These are phyloP conservation scores for Pseudomyrmex gracilis DNA, from an alignment of 1,140 invertebrate species.

Conservation along the genomic window DNA sequence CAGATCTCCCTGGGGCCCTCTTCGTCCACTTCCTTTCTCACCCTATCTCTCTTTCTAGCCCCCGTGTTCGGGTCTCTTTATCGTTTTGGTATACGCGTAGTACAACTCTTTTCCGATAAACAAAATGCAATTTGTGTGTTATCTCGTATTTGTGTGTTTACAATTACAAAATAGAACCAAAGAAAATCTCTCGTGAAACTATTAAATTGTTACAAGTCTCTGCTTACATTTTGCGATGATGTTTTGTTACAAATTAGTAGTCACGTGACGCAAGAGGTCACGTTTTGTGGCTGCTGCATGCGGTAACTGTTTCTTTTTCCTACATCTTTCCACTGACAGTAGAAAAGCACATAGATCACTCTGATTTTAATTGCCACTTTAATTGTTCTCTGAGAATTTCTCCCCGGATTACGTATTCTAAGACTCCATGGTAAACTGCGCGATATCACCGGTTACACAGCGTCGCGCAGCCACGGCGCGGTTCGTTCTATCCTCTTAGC, in stretches of 20 bases:
- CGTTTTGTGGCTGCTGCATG: conserved; percentile 52
- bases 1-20: conserved; percentile 20
- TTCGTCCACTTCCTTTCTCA: conserved; percentile 6
- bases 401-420: not conserved
- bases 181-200: conserved; percentile 15
- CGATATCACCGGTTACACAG: not conserved
- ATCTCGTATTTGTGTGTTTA: conserved; percentile 15
- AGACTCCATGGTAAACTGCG: not conserved
- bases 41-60: conserved; percentile 14
- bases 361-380: conserved; percentile 1
- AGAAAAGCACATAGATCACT: not conserved
- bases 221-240: not conserved
- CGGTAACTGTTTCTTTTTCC: conserved; percentile 66
- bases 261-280: conserved; percentile 4
- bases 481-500: conserved; percentile 16
- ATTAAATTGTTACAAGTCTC: conserved; percentile 37
- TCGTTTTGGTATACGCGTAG: conserved; percentile 29
- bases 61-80: conserved; percentile 23
- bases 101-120: conserved; percentile 56
- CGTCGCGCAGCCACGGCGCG: too few species aligned
- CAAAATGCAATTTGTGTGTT: conserved; percentile 49
- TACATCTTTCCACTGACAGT: not conserved
- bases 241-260: not conserved
- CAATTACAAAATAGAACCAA: conserved; percentile 20
- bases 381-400: not conserved